phyloP scores from a whole-genome alignment of 2,888 invertebrate species.

The Drosophila trichaetosa region DNA sequence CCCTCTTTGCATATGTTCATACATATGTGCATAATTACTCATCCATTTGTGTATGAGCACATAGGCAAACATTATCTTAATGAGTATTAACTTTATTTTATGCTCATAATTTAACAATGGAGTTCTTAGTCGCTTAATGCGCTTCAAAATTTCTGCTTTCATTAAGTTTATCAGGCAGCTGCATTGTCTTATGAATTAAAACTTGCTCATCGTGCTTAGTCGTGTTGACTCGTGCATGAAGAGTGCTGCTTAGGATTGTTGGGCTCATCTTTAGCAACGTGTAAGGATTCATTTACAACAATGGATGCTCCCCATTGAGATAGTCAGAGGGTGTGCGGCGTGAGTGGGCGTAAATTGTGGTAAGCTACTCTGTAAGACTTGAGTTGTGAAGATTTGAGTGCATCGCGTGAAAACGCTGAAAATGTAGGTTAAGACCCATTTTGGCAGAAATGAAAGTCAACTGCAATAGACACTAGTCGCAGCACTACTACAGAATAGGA shows the following conservation, averaged over 20 bases:
- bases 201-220: not conserved
- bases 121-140: conserved; percentile 23
- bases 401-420: conserved; percentile 51
- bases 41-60: not conserved
- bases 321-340: not conserved
- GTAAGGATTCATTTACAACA: conserved; percentile 23
- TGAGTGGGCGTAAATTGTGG: conserved; percentile 11
- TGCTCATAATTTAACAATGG: conserved; percentile 32
- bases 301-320: not conserved
- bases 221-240: not conserved
- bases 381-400: conserved; percentile 59
- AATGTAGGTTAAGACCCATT: conserved; percentile 73
- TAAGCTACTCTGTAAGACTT: conserved; percentile 30
- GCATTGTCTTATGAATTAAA: not conserved
- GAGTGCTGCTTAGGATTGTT: not conserved
- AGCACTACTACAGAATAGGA: not conserved
- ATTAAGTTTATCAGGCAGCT: conserved; percentile 22
- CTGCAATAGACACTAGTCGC: conserved; percentile 1
- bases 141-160: conserved; percentile 16
- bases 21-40: not conserved
- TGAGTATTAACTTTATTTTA: conserved; percentile 40
- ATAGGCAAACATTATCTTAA: conserved; percentile 20
- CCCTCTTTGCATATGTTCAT: not conserved
- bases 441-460: conserved; percentile 51
- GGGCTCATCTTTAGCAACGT: conserved; percentile 18